Percentiles rank a stretch among this genome's conserved stretches.
These are phyloP conservation scores for Drosophila trapezifrons DNA, from an alignment of 1,140 invertebrate species.

Conservation along the genomic window DNA sequence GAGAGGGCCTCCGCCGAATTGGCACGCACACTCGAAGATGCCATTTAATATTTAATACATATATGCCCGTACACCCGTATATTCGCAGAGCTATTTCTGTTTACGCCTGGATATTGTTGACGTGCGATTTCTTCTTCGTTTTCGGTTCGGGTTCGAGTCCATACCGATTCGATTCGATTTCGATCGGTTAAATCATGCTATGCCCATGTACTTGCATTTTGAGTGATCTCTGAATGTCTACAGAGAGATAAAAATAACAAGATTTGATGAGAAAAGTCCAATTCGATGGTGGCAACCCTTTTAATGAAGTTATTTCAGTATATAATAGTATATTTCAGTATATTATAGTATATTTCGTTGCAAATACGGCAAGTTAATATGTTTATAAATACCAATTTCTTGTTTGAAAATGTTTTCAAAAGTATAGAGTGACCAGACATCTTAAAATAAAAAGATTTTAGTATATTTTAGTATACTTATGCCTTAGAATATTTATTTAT, in stretches of 20 bases:
- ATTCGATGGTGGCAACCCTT: no score
- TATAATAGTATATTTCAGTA: neutral
- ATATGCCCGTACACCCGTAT: constrained; percentile 1
- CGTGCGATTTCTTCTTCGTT: constrained; percentile 10
- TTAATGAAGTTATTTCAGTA: neutral
- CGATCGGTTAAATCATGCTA: constrained; percentile 13
- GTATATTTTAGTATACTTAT: no score
- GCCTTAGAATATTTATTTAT: no score
- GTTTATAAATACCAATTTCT: no score
- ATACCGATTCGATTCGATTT: constrained; percentile 7
- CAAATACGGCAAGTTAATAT: no score
- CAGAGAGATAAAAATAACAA: neutral
- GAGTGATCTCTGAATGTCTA: neutral
- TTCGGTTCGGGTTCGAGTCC: neutral
- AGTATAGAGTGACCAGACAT: no score
- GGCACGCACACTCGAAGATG: constrained; percentile 12
- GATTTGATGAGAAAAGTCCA: neutral
- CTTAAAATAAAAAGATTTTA: no score
- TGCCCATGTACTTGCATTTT: neutral
- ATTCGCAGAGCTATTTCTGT: constrained; percentile 58
- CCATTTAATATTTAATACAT: constrained; percentile 22
- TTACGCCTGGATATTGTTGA: constrained; percentile 53
- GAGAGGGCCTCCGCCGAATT: neutral
- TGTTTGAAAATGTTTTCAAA: no score
- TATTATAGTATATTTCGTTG: neutral